phyloP scores from a whole-genome alignment of 2,797 vertebrate genomes.

The Carapus acus region DNA sequence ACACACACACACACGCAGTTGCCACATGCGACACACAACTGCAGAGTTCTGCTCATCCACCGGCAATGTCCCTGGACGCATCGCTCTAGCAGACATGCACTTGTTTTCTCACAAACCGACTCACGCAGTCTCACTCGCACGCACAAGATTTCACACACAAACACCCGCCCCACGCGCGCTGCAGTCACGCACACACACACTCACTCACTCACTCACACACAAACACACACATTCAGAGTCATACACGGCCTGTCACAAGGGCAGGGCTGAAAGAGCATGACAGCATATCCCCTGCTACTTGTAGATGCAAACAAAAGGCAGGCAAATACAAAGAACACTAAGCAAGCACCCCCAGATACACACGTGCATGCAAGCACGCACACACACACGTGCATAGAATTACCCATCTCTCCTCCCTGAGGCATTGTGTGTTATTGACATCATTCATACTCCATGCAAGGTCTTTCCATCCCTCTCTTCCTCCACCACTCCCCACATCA shows the following conservation, averaged over 20 bases:
- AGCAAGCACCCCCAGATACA: slow-evolving; percentile 30
- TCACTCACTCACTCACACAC: slow-evolving; percentile 17
- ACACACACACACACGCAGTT: slow-evolving; percentile 7
- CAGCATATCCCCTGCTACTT: slow-evolving; percentile 58
- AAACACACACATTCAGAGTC: slow-evolving; percentile 12
- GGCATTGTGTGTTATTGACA: slow-evolving; percentile 63
- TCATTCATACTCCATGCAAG: slow-evolving; percentile 61
- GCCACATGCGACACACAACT: slow-evolving; percentile 6
- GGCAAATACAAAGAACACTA: slow-evolving; percentile 53
- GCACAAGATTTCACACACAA: slow-evolving; percentile 49
- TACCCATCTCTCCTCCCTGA: slow-evolving; percentile 40
- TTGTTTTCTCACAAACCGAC: slow-evolving; percentile 51
- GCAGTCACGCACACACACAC: too few species aligned
- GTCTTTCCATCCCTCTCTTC: slow-evolving; percentile 52
- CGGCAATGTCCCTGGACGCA: slow-evolving; percentile 38
- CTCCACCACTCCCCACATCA: slow-evolving; percentile 41
- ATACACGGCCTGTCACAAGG: slow-evolving; percentile 31
- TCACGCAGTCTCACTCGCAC: slow-evolving; percentile 46
- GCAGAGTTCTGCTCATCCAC: slow-evolving; percentile 29
- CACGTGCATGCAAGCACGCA: slow-evolving; percentile 27
- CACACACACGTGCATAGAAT: slow-evolving; percentile 31
- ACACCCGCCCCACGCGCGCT: too few species aligned
- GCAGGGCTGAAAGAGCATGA: slow-evolving; percentile 56
- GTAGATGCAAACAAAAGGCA: slow-evolving; percentile 58
- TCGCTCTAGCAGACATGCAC: slow-evolving; percentile 42